These are phyloP conservation scores for Spisula solida DNA, from an alignment of 2,888 invertebrate species.

Conservation along the genomic window DNA sequence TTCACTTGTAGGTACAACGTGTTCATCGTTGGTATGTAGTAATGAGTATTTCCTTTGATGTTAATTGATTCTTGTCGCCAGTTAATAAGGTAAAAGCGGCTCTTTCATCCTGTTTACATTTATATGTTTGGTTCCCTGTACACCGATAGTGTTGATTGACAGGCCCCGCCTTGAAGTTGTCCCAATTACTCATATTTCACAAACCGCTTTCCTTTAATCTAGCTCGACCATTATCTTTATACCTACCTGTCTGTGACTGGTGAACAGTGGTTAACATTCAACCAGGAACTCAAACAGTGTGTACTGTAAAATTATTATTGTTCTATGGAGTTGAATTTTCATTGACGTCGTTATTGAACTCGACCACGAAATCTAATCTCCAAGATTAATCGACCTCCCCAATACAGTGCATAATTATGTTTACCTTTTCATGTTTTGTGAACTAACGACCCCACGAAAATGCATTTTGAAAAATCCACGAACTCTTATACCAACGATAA, in stretches of 20 bases:
- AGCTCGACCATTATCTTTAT: slow-evolving; percentile 1
- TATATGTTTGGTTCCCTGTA: slow-evolving; percentile 53
- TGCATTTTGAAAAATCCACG: too few relatives aligned
- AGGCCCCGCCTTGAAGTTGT: slow-evolving; percentile 48
- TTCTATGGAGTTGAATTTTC: too few relatives aligned
- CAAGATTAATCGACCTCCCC: too few relatives aligned
- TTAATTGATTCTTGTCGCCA: slow-evolving; percentile 66
- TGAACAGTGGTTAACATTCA: not conserved
- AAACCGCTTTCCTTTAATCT: slow-evolving; percentile 38
- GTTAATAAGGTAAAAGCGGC: slow-evolving; percentile 60
- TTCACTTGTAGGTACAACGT: slow-evolving; percentile 32
- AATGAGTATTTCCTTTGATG: slow-evolving; percentile 63
- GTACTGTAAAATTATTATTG: too few relatives aligned
- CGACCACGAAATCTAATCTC: too few relatives aligned
- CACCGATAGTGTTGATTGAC: slow-evolving; percentile 59
- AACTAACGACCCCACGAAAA: too few relatives aligned
- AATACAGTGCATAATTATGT: too few relatives aligned
- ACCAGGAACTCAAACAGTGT: too few relatives aligned
- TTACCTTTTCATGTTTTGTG: too few relatives aligned
- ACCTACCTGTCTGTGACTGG: slow-evolving; percentile 31
- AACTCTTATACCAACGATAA: too few relatives aligned
- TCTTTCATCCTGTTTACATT: slow-evolving; percentile 60
- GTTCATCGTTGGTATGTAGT: slow-evolving; percentile 42
- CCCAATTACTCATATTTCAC: slow-evolving; percentile 52
- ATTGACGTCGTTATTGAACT: too few relatives aligned